Conservation (phyloP, 2,888 invertebrate species). For the Romanomermis culicivorax region DNA sequence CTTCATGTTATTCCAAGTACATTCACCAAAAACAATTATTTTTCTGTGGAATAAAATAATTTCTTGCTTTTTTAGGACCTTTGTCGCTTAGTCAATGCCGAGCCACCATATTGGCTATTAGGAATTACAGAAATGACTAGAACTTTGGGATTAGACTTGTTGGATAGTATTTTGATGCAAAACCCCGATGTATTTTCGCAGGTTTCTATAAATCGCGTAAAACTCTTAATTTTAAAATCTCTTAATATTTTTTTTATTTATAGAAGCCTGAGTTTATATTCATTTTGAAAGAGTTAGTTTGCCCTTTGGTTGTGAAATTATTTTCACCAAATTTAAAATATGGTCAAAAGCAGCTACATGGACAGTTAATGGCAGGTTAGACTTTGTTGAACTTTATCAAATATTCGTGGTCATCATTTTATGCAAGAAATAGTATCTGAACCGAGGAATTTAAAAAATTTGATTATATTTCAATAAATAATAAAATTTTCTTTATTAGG, state of each 20-base stretch:
- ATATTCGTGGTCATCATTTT: too few species aligned
- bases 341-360: neutral
- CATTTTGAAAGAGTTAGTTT: conserved; percentile 80
- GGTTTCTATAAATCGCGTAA: conserved; percentile 19
- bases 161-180: conserved; percentile 69
- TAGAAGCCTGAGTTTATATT: conserved; percentile 83
- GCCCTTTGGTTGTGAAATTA: conserved; percentile 87
- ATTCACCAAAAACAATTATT: conserved; percentile 4
- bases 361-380: too few species aligned
- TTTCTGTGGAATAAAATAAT: too few species aligned
- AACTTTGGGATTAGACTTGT: conserved; percentile 77
- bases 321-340: conserved; percentile 90
- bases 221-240: neutral
- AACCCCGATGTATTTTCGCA: conserved; percentile 34
- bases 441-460: too few species aligned
- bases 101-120: conserved; percentile 78
- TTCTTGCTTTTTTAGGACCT: conserved; percentile 49
- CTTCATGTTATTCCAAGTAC: conserved; percentile 70
- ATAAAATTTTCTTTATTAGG: too few species aligned
- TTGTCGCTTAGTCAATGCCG: conserved; percentile 83
- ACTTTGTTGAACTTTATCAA: too few species aligned
- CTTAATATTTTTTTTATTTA: conserved; percentile 10
- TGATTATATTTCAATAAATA: too few species aligned
- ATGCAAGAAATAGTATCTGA: too few species aligned
- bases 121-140: conserved; percentile 92